Conservation (phyloP, 2,797 vertebrate species). For the Naso thynnoides region DNA sequence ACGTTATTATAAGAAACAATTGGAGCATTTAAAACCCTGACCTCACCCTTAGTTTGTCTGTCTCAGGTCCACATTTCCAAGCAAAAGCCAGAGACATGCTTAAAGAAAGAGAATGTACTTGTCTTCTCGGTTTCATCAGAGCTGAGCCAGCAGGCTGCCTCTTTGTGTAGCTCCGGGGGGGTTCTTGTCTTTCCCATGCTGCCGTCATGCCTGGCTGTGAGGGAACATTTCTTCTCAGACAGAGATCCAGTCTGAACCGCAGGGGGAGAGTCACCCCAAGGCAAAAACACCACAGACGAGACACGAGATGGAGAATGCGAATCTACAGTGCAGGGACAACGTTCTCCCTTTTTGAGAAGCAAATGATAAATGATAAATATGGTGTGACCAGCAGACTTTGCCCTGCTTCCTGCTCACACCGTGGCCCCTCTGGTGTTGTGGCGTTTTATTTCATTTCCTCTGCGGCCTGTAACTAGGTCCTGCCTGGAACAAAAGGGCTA, state of each 20-base stretch:
- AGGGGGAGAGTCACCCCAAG: conserved; percentile 57
- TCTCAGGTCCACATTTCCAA: conserved; percentile 19
- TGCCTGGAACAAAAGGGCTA: conserved; percentile 7
- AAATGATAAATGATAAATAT: conserved; percentile 24
- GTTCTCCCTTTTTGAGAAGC: conserved; percentile 19
- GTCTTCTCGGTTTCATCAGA: conserved; percentile 51
- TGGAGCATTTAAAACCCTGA: conserved; percentile 39
- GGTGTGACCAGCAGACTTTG: conserved; percentile 1
- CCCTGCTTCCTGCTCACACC: conserved; percentile 16
- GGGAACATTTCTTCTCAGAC: conserved; percentile 57
- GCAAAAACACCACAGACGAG: conserved; percentile 43
- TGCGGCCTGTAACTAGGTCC: conserved; percentile 1
- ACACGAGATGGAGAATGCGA: conserved; percentile 41
- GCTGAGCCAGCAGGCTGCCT: conserved; percentile 51
- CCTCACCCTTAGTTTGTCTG: conserved; percentile 30
- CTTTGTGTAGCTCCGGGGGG: conserved; percentile 25
- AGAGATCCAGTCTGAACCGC: conserved; percentile 61
- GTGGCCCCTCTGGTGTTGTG: not conserved
- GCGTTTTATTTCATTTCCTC: conserved; percentile 13
- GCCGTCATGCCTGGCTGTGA: conserved; percentile 54
- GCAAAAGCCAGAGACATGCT: conserved; percentile 26
- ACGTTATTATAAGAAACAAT: conserved; percentile 20
- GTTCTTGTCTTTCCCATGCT: conserved; percentile 21
- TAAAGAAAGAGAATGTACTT: conserved; percentile 42
- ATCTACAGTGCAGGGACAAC: conserved; percentile 24